Evolutionary conservation across 1,140 invertebrate species (phyloP), one percentile per base, ranked within the genome.

Genomic region (Drosophila nannoptera): DNA sequence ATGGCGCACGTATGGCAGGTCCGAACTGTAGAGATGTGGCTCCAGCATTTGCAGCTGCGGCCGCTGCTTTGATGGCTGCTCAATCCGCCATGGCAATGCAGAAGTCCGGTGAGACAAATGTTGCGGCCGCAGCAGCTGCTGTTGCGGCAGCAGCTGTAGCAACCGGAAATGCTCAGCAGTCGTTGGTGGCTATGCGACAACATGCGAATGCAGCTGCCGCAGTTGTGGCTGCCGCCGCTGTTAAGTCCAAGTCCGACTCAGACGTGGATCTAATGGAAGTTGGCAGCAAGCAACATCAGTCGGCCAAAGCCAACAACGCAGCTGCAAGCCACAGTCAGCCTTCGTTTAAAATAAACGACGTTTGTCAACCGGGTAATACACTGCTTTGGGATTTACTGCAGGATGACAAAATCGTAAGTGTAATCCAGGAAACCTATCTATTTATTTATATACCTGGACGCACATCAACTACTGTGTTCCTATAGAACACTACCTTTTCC

Each of bases 351-450:
- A 91, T 95, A 22, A 95, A 95, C 65, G 94, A 95, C 80, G 95
- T 97, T 32, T 96, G 95, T 77, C 93, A 95, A 78, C 95, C 95
- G 42, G 97, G 97, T 0, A 96, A 96, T 87, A 98, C 97, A 6
- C 88, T 98, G 35, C 91, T 99, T 0, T 98, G 97, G 97, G 97
- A 99, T 91, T 90, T 99, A 53, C 89, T 99, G 45, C 97, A 98
- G 90, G 97, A 98, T 89, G 95, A 97, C 72, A 95, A 94, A 90
- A 96, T 97, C 76, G 94, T 95, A 90, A 93, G 93, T 92, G 52
- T 6, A 38, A 54, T 63, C 7, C n/a, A n/a, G n/a, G n/a, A 22
- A 7, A 40, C 6, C 7, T 4, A 7, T 38, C 4, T n/a, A n/a
- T n/a, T n/a, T n/a, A n/a, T n/a, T n/a, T n/a, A n/a, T n/a, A n/a